These are phyloP conservation scores for Philereme transversata DNA, from an alignment of 2,888 invertebrate genomes.

Conservation along the genomic window DNA sequence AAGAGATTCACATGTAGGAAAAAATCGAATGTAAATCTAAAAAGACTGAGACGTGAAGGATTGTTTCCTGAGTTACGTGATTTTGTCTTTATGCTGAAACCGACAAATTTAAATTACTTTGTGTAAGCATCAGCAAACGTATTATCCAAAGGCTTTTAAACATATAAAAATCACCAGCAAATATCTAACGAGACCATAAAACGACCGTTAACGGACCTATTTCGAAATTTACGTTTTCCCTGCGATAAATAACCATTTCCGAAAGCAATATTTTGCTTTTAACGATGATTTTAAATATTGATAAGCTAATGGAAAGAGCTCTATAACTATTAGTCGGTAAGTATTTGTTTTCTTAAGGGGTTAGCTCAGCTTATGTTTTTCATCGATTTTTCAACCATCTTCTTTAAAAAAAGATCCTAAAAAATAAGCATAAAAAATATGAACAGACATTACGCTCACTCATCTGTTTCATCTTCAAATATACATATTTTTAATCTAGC, in stretches of 20 bases:
- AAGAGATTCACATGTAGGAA: too few relatives aligned
- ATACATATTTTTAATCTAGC: neutral
- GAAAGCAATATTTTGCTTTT: constrained; percentile 39
- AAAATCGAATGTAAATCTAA: too few relatives aligned
- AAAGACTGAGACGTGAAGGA: too few relatives aligned
- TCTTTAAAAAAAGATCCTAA: too few relatives aligned
- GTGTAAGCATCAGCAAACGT: neutral
- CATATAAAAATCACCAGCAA: constrained; percentile 32
- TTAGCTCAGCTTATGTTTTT: constrained; percentile 6
- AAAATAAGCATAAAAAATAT: too few relatives aligned
- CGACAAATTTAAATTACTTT: too few relatives aligned
- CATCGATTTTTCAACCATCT: neutral
- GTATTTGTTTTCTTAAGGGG: constrained; percentile 8
- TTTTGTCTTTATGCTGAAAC: too few relatives aligned
- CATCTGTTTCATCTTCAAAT: neutral
- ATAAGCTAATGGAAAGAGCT: constrained; percentile 41
- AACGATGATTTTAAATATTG: constrained; percentile 42
- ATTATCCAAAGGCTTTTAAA: constrained; percentile 24
- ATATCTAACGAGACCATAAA: constrained; percentile 39
- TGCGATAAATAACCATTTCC: constrained; percentile 42
- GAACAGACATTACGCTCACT: too few relatives aligned
- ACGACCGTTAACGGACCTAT: constrained; percentile 35
- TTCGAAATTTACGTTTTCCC: constrained; percentile 37
- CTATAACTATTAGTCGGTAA: constrained; percentile 23
- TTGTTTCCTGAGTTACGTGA: too few relatives aligned